Evolutionary conservation across 1,140 invertebrate genomes (phyloP).

Genomic region (Drosophila cardini): DNA sequence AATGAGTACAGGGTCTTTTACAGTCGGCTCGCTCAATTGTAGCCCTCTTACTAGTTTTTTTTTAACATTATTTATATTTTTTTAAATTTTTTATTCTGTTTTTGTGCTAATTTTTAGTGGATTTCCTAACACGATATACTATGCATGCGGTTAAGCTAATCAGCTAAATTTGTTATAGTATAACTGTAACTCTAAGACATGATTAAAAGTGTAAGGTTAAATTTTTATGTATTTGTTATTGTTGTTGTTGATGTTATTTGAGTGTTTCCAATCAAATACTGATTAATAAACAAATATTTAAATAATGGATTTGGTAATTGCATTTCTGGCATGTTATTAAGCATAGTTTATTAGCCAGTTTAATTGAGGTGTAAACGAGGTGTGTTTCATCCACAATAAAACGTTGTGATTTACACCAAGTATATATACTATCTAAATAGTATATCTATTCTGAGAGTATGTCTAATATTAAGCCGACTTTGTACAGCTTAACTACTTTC

Average conservation of each 20-base stretch:
- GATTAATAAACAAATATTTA: slow-evolving; percentile 16
- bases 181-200: background rate
- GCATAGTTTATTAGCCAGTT: slow-evolving; percentile 12
- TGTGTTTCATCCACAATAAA: slow-evolving; percentile 2
- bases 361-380: slow-evolving; percentile 13
- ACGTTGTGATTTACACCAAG: too few species aligned
- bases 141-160: background rate
- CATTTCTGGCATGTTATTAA: slow-evolving; percentile 18
- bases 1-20: too few species aligned
- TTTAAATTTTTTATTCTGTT: slow-evolving; percentile 2
- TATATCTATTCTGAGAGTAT: too few species aligned
- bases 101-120: slow-evolving; percentile 20
- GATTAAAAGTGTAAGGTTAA: background rate
- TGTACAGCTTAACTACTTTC: too few species aligned
- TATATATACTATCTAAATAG: too few species aligned
- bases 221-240: background rate
- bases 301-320: slow-evolving; percentile 31
- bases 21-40: too few species aligned
- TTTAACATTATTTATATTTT: too few species aligned
- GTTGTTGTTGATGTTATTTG: too few species aligned
- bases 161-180: background rate
- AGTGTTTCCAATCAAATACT: slow-evolving; percentile 7
- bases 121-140: slow-evolving; percentile 10
- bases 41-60: too few species aligned
- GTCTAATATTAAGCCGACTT: too few species aligned